Base-by-base conservation (phyloP, 2,113 vertebrate species). In the Phocoena phocoena region DNA sequence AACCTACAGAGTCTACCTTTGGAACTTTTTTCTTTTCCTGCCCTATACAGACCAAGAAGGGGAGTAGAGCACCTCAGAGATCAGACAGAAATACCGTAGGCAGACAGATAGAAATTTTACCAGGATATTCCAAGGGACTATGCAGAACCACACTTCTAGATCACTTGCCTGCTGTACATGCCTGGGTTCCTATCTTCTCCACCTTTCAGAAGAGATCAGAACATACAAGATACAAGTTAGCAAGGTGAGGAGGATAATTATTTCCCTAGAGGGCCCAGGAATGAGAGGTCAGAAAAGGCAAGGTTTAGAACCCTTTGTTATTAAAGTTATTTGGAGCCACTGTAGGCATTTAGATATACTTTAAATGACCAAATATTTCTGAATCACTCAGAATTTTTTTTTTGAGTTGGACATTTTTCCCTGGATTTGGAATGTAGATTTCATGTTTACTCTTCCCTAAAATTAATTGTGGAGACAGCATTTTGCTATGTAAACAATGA, bases 51-150 rank as follows among this genome's bases (percentile, higher is more conserved):
- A 77, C 15, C 4, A 7, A 31, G 63, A 31, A 25, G 8, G 31
- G 2, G 10, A 73, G 18, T 0, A 6, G 23, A 9, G 17, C 2
- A 7, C 73, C 21, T 79, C n/a, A 41, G 62, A 23, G 63, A 41
- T 15, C 14, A 44, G 36, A n/a, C 0, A 3, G 67, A 55, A 2
- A 38, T 62, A 67, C 6, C 7, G 0, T 2, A 31, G 44, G 1
- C 9, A 13, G 33, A 20, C 14, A 13, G 33, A 9, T 36, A 9
- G 50, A 44, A 21, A 25, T 25, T 47, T 62, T 17, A 31, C 88
- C 9, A 33, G 26, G 18, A 11, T 0, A 7, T 12, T 10, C 38
- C 25, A 6, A 58, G 47, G 47, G 20, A 63, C 18, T 13, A 3
- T 15, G 0, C 13, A 26, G n/a, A 38, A 28, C 36, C 68, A 15